Base-by-base conservation (phyloP, 2,797 vertebrate species). In the Danionella dracula region DNA sequence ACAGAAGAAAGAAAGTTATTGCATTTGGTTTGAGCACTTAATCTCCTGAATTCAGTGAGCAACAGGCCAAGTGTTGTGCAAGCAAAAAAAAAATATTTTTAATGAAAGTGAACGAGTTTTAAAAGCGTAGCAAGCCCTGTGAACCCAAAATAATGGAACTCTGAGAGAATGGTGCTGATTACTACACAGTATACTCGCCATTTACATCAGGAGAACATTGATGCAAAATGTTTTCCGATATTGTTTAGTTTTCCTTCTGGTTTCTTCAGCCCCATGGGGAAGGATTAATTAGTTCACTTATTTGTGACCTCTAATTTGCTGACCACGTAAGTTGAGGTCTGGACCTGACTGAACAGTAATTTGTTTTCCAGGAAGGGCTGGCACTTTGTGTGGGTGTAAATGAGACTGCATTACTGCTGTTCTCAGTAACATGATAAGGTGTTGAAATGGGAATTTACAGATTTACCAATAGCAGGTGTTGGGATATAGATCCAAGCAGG, bases 361-460 rank as follows among this genome's bases (percentile, higher is more conserved):
- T 63, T 66, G 49, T 60, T 60, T 71, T 63, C 57, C 6, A 10
- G 27, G 27, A 64, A 67, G 20, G 42, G 13, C 72, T 16, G 19
- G 23, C 10, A 13, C 16, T 71, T 46, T 38, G 37, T 70, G 61
- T 66, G 69, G 63, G 70, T 57, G 67, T 71, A 70, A 73, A 76
- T 61, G 29, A 51, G 56, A 55, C 38, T 68, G 55, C 53, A 49
- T 72, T 74, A 74, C 66, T 51, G 65, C 67, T 67, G 63, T 74
- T 76, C 66, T 63, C 66, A 53, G 60, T 70, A 71, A 72, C 61
- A 6, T 27, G 23, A 3, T 63, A 60, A 67, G 78, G 53, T 55
- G 58, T 16, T 13, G 27, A 31, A 15, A 58, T 62, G 73, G 32
- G 34, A 29, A 79, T 76, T 70, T 64, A 70, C 31, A 35, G 56